phyloP scores from a whole-genome alignment of 2,888 invertebrate genomes.

The Zhuqinia jingwanae region DNA sequence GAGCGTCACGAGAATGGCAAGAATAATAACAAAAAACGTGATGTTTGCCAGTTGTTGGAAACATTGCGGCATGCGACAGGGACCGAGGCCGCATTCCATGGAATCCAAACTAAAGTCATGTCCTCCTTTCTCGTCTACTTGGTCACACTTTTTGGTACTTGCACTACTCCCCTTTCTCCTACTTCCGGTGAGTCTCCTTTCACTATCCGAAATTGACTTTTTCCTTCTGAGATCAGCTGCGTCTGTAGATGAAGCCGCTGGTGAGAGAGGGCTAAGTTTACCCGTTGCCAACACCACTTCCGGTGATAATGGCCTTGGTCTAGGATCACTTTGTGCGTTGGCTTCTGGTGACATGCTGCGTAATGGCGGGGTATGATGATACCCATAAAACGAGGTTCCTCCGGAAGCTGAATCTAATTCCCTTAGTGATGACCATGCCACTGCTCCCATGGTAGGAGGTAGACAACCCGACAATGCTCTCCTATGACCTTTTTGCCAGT shows the following conservation, averaged over 20 bases:
- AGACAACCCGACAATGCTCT: constrained; percentile 76
- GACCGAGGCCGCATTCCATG: constrained; percentile 93
- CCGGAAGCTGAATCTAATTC: constrained; percentile 75
- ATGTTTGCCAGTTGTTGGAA: constrained; percentile 94
- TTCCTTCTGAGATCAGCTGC: constrained; percentile 62
- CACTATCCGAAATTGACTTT: constrained; percentile 57
- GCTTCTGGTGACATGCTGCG: constrained; percentile 76
- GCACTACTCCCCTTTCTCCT: constrained; percentile 36
- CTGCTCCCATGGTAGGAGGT: constrained; percentile 79
- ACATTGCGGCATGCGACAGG: constrained; percentile 89
- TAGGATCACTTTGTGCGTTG: neutral
- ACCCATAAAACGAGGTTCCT: constrained; percentile 43
- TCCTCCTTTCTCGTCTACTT: neutral
- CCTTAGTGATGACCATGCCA: constrained; percentile 79
- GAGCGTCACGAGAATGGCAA: constrained; percentile 93
- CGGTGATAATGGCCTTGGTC: constrained; percentile 76
- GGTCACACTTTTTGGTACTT: constrained; percentile 27
- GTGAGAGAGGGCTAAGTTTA: constrained; percentile 71
- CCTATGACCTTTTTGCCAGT: constrained; percentile 69
- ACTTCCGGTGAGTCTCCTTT: constrained; percentile 21
- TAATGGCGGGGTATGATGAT: constrained; percentile 62
- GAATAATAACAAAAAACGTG: constrained; percentile 92
- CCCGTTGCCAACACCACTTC: constrained; percentile 70
- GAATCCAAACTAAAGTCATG: constrained; percentile 82
- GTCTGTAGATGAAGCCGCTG: constrained; percentile 41